Percentiles rank a stretch among this genome's conserved stretches.
These are phyloP conservation scores for Chesias legatella DNA, from an alignment of 2,888 invertebrate species.

Conservation along the genomic window DNA sequence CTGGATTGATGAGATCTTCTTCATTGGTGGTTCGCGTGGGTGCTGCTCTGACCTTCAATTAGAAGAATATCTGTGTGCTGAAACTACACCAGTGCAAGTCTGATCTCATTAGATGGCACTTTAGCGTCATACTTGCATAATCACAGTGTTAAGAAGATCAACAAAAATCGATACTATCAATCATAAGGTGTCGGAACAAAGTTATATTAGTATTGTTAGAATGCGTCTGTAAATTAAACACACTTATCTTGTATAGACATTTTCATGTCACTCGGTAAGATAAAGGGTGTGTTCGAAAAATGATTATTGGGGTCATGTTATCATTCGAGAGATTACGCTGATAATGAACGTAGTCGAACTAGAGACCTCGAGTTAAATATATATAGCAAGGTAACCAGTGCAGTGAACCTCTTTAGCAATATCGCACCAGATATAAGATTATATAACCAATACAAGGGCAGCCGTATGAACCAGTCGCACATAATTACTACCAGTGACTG, in stretches of 20 bases:
- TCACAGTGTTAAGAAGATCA: too few relatives aligned
- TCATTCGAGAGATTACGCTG: conserved; percentile 29
- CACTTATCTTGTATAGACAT: conserved; percentile 47
- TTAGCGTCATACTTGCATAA: conserved; percentile 34
- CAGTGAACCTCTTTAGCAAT: conserved; percentile 57
- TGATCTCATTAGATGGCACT: conserved; percentile 44
- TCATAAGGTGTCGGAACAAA: too few relatives aligned
- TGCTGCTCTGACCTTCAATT: conserved; percentile 61
- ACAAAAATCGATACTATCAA: too few relatives aligned
- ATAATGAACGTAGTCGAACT: conserved; percentile 19
- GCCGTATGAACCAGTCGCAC: conserved; percentile 47
- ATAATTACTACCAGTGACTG: conserved; percentile 39
- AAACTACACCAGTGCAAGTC: conserved; percentile 47
- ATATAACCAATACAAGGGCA: conserved; percentile 61
- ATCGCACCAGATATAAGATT: conserved; percentile 49
- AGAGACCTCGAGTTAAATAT: conserved; percentile 2
- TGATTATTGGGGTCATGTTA: conserved; percentile 43
- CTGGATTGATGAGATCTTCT: conserved; percentile 52
- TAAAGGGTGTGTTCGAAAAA: conserved; percentile 51
- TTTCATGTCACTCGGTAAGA: conserved; percentile 62
- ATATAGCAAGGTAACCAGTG: conserved; percentile 40
- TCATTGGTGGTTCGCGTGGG: conserved; percentile 53
- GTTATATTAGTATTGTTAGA: conserved; percentile 35
- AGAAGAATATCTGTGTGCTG: conserved; percentile 44
- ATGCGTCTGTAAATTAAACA: conserved; percentile 41